Conservation (phyloP, 2,113 vertebrate species). For the Dasypus novemcinctus region DNA sequence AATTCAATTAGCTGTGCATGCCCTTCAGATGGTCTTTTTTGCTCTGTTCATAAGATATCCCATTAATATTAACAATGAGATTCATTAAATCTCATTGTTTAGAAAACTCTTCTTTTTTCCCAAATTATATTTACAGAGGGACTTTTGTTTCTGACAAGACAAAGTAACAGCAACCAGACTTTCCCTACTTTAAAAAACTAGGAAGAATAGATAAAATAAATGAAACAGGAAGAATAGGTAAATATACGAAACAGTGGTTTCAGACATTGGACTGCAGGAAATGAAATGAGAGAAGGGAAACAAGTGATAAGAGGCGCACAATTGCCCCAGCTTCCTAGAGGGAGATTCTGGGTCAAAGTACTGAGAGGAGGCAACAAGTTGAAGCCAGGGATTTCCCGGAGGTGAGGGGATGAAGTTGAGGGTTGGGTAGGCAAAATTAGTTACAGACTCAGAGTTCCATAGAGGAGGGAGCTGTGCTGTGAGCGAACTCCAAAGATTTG, state of each 20-base stretch:
- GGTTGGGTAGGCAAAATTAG: fast-evolving
- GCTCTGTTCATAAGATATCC: too few species aligned
- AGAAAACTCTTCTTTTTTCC: neutral
- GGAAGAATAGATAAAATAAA: neutral
- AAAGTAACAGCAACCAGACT: neutral
- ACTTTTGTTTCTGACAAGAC: neutral
- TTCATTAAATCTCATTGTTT: neutral
- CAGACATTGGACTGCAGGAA: neutral
- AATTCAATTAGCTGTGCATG: neutral
- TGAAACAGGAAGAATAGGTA: neutral
- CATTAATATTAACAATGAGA: neutral
- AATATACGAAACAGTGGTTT: neutral
- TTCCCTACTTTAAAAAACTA: neutral
- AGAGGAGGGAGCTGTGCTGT: fast-evolving
- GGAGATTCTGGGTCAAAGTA: fast-evolving
- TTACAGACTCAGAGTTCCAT: fast-evolving
- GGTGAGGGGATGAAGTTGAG: fast-evolving
- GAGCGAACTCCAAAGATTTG: fast-evolving
- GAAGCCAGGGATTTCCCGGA: neutral
- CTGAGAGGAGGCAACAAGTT: fast-evolving
- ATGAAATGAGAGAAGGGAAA: neutral
- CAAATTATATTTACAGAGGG: neutral
- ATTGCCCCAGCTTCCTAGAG: neutral
- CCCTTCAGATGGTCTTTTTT: too few species aligned
- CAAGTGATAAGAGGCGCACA: neutral